Evolutionary conservation across 2,113 vertebrate species (phyloP).

Genomic region (Jaculus jaculus): DNA sequence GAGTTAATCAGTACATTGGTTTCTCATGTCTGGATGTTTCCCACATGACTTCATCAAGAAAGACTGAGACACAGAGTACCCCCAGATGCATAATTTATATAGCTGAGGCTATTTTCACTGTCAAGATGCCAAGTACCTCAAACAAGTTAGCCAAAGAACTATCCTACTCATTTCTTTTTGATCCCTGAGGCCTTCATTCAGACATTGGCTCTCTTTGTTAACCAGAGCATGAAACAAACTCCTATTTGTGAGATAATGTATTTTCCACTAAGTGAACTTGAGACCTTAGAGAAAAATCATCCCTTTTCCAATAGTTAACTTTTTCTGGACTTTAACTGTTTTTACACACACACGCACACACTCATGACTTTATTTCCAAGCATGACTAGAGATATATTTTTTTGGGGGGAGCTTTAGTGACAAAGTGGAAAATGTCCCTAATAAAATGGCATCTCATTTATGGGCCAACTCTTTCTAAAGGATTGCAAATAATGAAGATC

Average conservation of each 20-base stretch:
- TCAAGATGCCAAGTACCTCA: conserved; percentile 78
- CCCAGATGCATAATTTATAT: conserved; percentile 80
- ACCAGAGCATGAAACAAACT: conserved; percentile 60
- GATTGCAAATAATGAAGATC: neutral
- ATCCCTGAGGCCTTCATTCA: conserved; percentile 63
- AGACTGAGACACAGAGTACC: conserved; percentile 73
- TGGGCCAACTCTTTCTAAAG: conserved; percentile 53
- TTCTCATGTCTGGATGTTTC: conserved; percentile 80
- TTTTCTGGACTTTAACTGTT: neutral
- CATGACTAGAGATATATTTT: neutral
- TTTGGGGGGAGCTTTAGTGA: neutral
- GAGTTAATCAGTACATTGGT: conserved; percentile 68
- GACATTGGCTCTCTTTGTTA: conserved; percentile 61
- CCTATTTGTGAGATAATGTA: conserved; percentile 64
- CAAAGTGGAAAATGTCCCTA: neutral
- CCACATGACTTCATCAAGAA: conserved; percentile 73
- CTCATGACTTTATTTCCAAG: neutral
- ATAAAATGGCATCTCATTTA: conserved; percentile 5
- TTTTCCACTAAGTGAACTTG: conserved; percentile 55
- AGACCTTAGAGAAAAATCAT: neutral
- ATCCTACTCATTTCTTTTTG: conserved; percentile 72
- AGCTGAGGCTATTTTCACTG: conserved; percentile 82
- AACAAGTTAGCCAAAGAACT: conserved; percentile 79
- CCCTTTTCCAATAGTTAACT: conserved; percentile 9
- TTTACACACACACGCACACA: no score